phyloP scores from a whole-genome alignment of 2,797 vertebrate species.

The Liasis olivaceus region DNA sequence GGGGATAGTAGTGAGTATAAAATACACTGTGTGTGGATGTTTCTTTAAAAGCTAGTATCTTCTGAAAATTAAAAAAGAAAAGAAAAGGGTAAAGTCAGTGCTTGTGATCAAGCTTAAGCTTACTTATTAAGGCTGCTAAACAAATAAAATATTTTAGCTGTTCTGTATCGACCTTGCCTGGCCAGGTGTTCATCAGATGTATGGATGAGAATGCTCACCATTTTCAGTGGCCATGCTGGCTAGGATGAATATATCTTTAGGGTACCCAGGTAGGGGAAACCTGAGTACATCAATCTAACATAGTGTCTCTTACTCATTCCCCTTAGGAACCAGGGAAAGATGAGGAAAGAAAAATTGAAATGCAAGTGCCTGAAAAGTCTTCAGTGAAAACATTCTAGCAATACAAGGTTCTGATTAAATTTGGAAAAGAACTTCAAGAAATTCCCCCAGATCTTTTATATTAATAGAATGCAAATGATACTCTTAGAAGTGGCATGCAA shows the following conservation, averaged over 20 bases:
- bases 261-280: neutral
- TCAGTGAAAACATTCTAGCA: neutral
- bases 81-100: conserved; percentile 14
- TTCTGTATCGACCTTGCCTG: neutral
- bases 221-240: neutral
- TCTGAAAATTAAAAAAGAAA: conserved; percentile 26
- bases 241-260: neutral
- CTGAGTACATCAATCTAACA: neutral
- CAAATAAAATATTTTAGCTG: neutral
- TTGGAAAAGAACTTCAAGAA: no score
- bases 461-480: neutral
- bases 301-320: neutral
- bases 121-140: conserved; percentile 17
- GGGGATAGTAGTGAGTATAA: neutral
- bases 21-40: conserved; percentile 34
- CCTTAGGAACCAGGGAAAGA: neutral
- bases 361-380: neutral
- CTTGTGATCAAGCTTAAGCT: neutral
- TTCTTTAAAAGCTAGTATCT: conserved; percentile 42
- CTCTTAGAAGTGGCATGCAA: neutral
- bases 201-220: neutral
- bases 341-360: neutral
- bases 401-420: neutral
- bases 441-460: neutral
- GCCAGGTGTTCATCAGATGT: neutral